Evolutionary conservation across 2,797 vertebrate species (phyloP).

Genomic region (Coendou prehensilis): DNA sequence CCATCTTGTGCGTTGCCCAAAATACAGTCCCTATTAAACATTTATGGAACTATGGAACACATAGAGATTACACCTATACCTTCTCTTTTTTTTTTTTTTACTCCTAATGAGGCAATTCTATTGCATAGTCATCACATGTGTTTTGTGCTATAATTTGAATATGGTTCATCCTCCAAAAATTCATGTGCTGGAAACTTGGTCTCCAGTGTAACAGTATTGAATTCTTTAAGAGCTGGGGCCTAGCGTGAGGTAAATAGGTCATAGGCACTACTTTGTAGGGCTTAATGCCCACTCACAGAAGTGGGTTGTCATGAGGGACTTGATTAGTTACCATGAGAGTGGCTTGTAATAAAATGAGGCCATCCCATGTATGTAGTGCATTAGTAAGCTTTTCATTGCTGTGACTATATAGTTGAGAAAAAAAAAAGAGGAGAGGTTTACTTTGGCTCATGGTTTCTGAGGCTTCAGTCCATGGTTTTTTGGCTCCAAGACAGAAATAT

Average conservation of each 20-base stretch:
- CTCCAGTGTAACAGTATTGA: too few species aligned
- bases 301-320: neutral
- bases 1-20: neutral
- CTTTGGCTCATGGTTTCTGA: neutral
- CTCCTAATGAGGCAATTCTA: neutral
- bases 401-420: neutral
- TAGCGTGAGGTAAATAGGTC: neutral
- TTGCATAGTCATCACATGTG: neutral
- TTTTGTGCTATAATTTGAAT: neutral
- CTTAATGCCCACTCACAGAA: neutral
- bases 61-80: accelerated
- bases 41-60: neutral
- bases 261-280: neutral
- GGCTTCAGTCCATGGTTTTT: neutral
- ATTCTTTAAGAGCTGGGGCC: neutral
- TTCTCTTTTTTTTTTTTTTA: neutral
- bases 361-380: neutral
- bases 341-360: neutral
- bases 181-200: neutral
- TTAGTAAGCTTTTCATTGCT: neutral
- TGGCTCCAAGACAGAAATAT: neutral
- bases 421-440: neutral
- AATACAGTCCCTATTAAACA: neutral
- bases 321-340: neutral
- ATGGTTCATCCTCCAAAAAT: neutral